A percentile compares a stretch with the other conserved stretches of the same genome.
Conservation (phyloP, 2,888 invertebrate genomes). For the Drosophila prolongata region DNA sequence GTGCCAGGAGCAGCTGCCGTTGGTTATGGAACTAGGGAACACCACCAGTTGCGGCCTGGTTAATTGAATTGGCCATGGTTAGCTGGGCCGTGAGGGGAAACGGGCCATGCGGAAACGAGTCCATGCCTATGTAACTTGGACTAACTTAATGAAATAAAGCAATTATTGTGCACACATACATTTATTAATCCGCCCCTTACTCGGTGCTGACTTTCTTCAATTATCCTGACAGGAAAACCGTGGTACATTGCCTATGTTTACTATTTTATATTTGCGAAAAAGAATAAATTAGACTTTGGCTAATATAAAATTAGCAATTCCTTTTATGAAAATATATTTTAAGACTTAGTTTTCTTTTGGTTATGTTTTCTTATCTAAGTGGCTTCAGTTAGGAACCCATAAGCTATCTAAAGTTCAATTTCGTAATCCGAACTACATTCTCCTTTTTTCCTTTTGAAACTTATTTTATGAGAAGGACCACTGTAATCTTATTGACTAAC, state of each 20-base stretch:
- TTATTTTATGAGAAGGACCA: background rate
- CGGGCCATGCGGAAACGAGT: conserved; percentile 22
- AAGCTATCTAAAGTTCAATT: too few relatives aligned
- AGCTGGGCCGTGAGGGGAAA: conserved; percentile 48
- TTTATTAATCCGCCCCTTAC: conserved; percentile 58
- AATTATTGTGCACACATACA: conserved; percentile 72
- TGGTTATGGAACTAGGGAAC: conserved; percentile 13
- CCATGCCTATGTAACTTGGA: conserved; percentile 35
- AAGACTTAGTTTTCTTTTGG: too few relatives aligned
- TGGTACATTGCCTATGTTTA: background rate
- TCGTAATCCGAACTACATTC: too few relatives aligned
- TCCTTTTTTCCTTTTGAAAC: background rate
- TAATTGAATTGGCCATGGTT: conserved; percentile 78
- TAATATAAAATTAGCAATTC: too few relatives aligned
- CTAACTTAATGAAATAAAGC: conserved; percentile 77
- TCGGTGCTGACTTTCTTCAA: background rate
- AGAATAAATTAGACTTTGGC: too few relatives aligned
- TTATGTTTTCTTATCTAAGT: too few relatives aligned
- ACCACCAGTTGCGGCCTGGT: conserved; percentile 50
- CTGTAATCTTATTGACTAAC: conserved; percentile 12
- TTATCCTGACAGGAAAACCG: conserved; percentile 1
- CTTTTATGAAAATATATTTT: too few relatives aligned
- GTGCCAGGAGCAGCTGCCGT: conserved; percentile 37
- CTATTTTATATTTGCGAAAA: too few relatives aligned
- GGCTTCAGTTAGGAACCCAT: too few relatives aligned